Percentiles rank a stretch among this genome's conserved stretches.
Conservation (phyloP, 2,113 vertebrate species). For the Coracopsis vasa region DNA sequence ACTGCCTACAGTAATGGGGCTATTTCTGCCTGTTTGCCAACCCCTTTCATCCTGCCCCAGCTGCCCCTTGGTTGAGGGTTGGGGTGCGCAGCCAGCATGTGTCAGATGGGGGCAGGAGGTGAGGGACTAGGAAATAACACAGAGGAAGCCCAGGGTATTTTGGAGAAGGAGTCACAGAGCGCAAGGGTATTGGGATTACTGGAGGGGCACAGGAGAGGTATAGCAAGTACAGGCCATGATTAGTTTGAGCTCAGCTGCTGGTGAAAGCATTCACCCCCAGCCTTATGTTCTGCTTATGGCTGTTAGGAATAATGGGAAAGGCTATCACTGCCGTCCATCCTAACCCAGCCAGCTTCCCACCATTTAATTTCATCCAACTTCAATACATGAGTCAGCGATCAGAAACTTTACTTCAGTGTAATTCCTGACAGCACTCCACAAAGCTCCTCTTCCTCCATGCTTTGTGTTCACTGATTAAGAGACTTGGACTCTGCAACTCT, state of each 20-base stretch:
- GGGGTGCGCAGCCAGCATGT: not conserved
- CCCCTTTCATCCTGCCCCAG: not conserved
- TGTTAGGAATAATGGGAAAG: not conserved
- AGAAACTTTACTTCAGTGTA: not conserved
- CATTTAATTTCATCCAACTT: not conserved
- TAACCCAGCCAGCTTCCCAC: not conserved
- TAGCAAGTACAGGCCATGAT: not conserved
- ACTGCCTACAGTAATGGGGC: not conserved
- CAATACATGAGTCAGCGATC: rapidly evolving
- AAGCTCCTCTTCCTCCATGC: not conserved
- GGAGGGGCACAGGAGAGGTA: not conserved
- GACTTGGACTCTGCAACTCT: not conserved
- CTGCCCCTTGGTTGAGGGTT: not conserved
- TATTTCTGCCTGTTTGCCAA: not conserved
- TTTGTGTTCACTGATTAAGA: not conserved
- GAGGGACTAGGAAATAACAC: not conserved
- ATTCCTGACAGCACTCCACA: not conserved
- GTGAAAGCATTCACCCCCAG: not conserved
- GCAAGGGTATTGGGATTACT: rapidly evolving
- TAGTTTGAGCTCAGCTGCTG: not conserved
- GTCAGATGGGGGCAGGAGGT: rapidly evolving
- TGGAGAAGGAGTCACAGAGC: not conserved
- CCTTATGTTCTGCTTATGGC: not conserved
- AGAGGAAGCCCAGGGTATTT: not conserved
- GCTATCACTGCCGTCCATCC: not conserved